Evolutionary conservation across 2,888 invertebrate genomes (phyloP).

Genomic region (Eurytoma californica): DNA sequence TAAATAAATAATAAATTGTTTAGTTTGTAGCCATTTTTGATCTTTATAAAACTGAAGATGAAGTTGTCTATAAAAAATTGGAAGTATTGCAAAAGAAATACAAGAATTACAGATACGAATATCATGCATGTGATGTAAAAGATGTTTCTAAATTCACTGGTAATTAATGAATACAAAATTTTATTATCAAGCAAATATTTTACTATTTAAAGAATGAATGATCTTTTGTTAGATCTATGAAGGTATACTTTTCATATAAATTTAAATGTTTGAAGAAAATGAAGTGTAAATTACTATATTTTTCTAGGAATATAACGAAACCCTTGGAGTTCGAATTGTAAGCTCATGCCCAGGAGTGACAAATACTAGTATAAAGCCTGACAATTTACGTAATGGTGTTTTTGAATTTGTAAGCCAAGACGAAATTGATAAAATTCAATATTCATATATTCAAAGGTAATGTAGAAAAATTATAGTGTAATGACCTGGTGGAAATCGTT

Average conservation of each 20-base stretch:
- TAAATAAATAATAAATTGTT: not conserved
- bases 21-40: constrained; percentile 72
- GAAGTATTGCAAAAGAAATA: constrained; percentile 73
- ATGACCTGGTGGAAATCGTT: no score
- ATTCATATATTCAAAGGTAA: no score
- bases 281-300: not conserved
- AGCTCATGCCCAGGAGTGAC: constrained; percentile 7
- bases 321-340: not conserved
- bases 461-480: no score
- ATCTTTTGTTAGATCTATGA: constrained; percentile 63
- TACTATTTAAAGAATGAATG: no score
- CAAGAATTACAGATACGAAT: constrained; percentile 75
- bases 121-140: constrained; percentile 76
- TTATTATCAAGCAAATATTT: no score
- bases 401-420: no score
- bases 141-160: constrained; percentile 74
- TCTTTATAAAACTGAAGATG: constrained; percentile 70
- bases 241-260: constrained; percentile 57
- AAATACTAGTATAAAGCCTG: not conserved
- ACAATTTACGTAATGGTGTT: no score
- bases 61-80: constrained; percentile 70
- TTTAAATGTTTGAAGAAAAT: not conserved
- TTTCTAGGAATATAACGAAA: not conserved
- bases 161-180: constrained; percentile 56
- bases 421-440: no score